Conservation (phyloP, 2,113 vertebrate genomes). For the Parus major region DNA sequence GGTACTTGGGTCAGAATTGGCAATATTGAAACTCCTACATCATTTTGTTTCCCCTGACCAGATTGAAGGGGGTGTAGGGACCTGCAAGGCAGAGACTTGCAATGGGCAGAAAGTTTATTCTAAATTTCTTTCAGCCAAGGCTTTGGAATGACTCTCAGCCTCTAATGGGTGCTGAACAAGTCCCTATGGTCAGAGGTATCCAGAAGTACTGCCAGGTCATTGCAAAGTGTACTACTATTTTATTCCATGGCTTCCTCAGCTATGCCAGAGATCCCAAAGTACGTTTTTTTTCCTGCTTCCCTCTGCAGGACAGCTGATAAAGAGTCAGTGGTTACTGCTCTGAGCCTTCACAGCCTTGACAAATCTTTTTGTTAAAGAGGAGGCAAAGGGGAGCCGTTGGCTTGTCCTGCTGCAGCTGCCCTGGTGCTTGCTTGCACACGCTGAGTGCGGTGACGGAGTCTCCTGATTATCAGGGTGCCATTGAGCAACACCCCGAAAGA, state of each 20-base stretch:
- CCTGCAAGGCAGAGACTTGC: background rate
- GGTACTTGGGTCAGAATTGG: background rate
- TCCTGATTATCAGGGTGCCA: rapidly evolving
- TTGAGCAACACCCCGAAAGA: background rate
- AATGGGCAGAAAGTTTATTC: background rate
- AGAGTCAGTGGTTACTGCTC: background rate
- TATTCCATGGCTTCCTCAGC: background rate
- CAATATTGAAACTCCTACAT: background rate
- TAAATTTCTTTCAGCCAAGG: background rate
- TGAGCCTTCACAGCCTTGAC: background rate
- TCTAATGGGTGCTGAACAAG: background rate
- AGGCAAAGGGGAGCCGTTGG: background rate
- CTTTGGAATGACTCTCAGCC: background rate
- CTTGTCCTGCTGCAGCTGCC: background rate
- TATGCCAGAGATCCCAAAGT: background rate
- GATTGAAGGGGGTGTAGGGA: background rate
- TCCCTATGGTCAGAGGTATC: background rate
- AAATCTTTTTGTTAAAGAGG: background rate
- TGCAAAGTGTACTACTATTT: background rate
- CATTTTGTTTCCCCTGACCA: background rate
- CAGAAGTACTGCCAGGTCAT: background rate
- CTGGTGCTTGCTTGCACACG: rapidly evolving
- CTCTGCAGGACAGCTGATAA: background rate
- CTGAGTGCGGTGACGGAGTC: background rate
- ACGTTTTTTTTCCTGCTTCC: background rate